phyloP scores from a whole-genome alignment of 2,797 vertebrate genomes.

The Carduelis carduelis region DNA sequence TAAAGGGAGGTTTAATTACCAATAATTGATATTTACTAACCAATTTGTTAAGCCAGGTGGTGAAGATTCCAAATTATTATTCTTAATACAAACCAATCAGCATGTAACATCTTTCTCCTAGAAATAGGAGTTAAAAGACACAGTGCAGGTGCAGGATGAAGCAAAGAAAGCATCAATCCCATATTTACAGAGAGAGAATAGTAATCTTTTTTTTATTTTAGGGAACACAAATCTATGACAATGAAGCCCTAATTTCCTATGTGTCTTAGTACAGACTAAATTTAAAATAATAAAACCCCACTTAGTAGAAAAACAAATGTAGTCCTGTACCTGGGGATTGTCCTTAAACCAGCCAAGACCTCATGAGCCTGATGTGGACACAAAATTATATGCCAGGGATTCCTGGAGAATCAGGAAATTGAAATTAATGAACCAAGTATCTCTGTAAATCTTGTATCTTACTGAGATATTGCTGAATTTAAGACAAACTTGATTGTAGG shows the following conservation, averaged over 20 bases:
- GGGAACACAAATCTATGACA: background rate
- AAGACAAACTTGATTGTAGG: background rate
- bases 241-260: background rate
- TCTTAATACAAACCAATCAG: background rate
- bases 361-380: background rate
- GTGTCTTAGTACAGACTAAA: background rate
- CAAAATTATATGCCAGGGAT: background rate
- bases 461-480: background rate
- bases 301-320: background rate
- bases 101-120: background rate
- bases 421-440: background rate
- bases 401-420: background rate
- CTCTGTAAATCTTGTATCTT: background rate
- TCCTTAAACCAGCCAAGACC: background rate
- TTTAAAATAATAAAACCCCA: background rate
- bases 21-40: background rate
- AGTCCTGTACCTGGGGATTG: background rate
- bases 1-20: background rate
- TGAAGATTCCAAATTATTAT: background rate
- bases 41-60: background rate
- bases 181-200: background rate
- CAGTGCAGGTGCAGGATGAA: background rate
- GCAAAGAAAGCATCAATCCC: background rate
- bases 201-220: background rate
- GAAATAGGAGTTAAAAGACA: background rate